Conservation (phyloP, 2,888 invertebrate genomes). For the Heliconius charithonia region DNA sequence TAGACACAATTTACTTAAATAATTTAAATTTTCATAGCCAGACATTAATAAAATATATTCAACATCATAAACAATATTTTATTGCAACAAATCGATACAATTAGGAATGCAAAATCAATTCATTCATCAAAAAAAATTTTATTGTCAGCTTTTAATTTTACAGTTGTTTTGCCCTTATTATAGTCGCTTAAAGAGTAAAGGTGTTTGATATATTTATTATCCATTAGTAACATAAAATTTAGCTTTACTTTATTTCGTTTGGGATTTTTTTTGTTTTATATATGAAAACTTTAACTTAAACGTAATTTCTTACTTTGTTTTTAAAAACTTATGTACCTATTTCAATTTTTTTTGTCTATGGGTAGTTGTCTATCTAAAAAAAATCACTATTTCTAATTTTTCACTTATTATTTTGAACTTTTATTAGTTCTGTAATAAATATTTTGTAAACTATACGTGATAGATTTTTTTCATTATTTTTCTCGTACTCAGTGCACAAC, state of each 20-base stretch:
- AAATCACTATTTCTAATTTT: too few species aligned
- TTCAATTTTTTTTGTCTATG: background rate
- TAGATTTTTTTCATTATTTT: too few species aligned
- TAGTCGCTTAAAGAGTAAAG: slow-evolving; percentile 32
- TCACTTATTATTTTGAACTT: too few species aligned
- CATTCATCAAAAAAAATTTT: slow-evolving; percentile 38
- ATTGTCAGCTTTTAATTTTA: slow-evolving; percentile 40
- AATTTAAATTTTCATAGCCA: background rate
- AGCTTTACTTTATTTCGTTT: background rate
- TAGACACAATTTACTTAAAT: too few species aligned
- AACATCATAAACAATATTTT: slow-evolving; percentile 39
- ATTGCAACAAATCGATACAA: slow-evolving; percentile 39
- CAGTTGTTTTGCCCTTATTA: slow-evolving; percentile 38
- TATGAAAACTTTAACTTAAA: background rate
- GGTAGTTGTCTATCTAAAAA: background rate
- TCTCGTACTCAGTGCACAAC: too few species aligned
- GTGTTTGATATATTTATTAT: slow-evolving; percentile 37
- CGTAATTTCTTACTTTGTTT: background rate
- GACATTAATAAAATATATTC: slow-evolving; percentile 22
- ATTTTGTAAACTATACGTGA: too few species aligned
- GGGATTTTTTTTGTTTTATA: background rate
- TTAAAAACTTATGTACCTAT: background rate
- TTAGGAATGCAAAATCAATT: slow-evolving; percentile 40
- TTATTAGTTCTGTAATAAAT: too few species aligned
- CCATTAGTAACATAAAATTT: slow-evolving; percentile 29